phyloP scores from a whole-genome alignment of 2,797 vertebrate species.

The Lates japonicus region DNA sequence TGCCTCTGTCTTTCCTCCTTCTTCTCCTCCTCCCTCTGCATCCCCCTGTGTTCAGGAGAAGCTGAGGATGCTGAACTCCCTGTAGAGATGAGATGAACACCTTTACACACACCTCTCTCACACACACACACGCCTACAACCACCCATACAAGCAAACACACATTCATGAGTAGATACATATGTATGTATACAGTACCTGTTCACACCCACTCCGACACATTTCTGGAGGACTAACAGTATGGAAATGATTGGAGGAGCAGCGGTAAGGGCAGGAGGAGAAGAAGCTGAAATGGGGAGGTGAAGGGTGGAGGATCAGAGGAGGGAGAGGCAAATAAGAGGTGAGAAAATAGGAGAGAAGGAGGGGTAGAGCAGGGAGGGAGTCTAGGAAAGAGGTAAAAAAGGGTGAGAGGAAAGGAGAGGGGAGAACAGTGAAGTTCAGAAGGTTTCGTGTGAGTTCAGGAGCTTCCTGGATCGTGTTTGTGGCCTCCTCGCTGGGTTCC shows the following conservation, averaged over 20 bases:
- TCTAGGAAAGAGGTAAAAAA: not conserved
- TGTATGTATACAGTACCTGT: not conserved
- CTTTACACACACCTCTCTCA: conserved; percentile 9
- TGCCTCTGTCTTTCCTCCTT: conserved; percentile 31
- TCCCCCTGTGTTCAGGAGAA: conserved; percentile 45
- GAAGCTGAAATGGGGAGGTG: not conserved
- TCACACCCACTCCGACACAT: not conserved
- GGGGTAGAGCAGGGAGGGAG: not conserved
- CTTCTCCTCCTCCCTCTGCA: conserved; percentile 7
- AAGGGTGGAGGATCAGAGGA: not conserved
- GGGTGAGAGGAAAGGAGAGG: not conserved
- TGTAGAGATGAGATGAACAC: conserved; percentile 56
- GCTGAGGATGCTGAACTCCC: conserved; percentile 56
- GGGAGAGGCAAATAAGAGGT: not conserved
- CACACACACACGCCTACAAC: not conserved
- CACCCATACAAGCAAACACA: not conserved
- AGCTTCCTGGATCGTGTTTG: conserved; percentile 56
- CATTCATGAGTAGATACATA: not conserved
- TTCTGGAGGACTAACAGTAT: conserved; percentile 5
- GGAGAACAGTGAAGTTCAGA: conserved; percentile 12
- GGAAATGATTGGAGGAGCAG: conserved; percentile 9
- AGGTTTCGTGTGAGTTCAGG: conserved; percentile 40
- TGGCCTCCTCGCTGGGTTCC: conserved; percentile 39
- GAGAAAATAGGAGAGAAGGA: not conserved
- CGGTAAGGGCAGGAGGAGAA: not conserved